phyloP scores from a whole-genome alignment of 2,888 invertebrate species.

The Drosophila melanosoma region DNA sequence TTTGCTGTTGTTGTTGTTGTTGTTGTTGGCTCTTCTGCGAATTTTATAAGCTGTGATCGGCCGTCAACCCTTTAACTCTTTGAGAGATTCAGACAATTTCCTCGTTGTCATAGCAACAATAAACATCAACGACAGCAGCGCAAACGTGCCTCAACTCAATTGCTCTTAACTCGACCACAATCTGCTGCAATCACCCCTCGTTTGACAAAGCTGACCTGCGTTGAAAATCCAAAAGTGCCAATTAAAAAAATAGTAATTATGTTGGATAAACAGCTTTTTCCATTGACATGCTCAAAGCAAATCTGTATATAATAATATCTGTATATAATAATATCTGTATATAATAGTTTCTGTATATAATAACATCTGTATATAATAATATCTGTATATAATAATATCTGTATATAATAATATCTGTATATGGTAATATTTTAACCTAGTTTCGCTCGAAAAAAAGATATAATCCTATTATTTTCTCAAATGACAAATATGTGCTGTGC shows the following conservation, averaged over 20 bases:
- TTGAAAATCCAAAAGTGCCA: neutral
- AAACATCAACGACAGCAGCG: conserved; percentile 41
- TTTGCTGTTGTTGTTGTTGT: conserved; percentile 16
- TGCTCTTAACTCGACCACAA: conserved; percentile 65
- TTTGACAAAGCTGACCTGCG: conserved; percentile 22
- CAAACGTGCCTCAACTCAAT: conserved; percentile 60
- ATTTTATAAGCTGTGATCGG: conserved; percentile 35
- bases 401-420: neutral
- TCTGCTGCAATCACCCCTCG: conserved; percentile 61
- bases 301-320: neutral
- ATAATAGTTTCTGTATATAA: neutral
- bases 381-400: neutral
- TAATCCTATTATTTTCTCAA: neutral
- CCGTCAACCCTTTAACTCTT: conserved; percentile 58
- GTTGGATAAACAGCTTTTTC: neutral
- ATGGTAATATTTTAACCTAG: neutral
- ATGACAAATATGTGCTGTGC: neutral
- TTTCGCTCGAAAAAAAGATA: neutral
- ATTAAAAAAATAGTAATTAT: neutral
- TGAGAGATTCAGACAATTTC: conserved; percentile 68
- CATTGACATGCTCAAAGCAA: neutral
- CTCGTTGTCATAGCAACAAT: conserved; percentile 73
- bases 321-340: neutral
- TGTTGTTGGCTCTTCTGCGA: conserved; percentile 30
- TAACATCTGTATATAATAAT: neutral